phyloP scores from a whole-genome alignment of 2,797 vertebrate genomes.

The Gobionotothen gibberifrons region DNA sequence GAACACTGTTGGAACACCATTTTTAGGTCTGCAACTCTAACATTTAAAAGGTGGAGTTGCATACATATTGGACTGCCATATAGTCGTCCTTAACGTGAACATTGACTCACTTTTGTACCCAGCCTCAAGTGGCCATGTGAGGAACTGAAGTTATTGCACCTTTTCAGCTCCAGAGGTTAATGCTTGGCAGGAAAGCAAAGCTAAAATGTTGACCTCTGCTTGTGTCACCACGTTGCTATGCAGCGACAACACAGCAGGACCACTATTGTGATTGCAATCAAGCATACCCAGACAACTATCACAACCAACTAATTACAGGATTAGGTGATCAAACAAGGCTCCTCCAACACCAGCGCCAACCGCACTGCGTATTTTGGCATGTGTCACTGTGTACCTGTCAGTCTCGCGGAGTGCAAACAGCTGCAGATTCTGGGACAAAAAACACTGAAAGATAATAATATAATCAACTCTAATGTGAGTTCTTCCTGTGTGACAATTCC shows the following conservation, averaged over 20 bases:
- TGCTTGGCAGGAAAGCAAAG: neutral
- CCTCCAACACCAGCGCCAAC: constrained; percentile 40
- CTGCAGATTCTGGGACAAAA: constrained; percentile 13
- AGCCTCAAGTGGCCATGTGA: too few species aligned
- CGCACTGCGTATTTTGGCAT: constrained; percentile 60
- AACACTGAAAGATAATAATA: constrained; percentile 15
- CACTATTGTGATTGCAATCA: constrained; percentile 65
- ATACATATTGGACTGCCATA: too few species aligned
- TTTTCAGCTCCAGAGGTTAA: too few species aligned
- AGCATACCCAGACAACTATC: constrained; percentile 61
- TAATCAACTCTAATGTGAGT: constrained; percentile 30
- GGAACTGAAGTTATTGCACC: too few species aligned
- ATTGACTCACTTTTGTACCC: too few species aligned
- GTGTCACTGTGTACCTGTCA: constrained; percentile 55
- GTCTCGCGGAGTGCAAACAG: constrained; percentile 54
- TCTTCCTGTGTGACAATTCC: constrained; percentile 37
- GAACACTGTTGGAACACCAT: too few species aligned
- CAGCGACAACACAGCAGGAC: constrained; percentile 23
- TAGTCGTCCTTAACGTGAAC: too few species aligned
- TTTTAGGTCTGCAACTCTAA: too few species aligned
- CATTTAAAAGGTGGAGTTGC: too few species aligned
- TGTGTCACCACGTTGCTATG: constrained; percentile 45
- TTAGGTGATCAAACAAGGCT: constrained; percentile 68
- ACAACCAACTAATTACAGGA: constrained; percentile 62
- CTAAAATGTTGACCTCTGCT: constrained; percentile 12